phyloP scores from a whole-genome alignment of 2,797 vertebrate genomes.

The Orestias chungarensis region DNA sequence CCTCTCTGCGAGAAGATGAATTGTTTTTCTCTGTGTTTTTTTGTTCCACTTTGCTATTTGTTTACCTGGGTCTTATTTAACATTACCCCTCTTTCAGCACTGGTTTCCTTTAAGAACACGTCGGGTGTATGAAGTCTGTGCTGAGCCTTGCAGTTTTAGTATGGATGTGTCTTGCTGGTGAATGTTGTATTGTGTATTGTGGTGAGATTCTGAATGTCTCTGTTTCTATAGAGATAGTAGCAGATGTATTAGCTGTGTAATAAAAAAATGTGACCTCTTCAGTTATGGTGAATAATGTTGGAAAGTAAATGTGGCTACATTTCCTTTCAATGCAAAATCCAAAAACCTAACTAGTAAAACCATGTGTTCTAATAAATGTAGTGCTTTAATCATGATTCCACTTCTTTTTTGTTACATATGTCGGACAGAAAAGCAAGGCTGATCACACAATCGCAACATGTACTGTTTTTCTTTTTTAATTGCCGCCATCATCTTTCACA shows the following conservation, averaged over 20 bases:
- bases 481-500: slow-evolving; percentile 8
- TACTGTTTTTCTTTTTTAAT: slow-evolving; percentile 2
- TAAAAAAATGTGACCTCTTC: neutral
- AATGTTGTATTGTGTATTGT: slow-evolving; percentile 12
- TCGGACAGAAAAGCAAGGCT: neutral
- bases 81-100: slow-evolving; percentile 35
- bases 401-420: neutral
- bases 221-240: slow-evolving; percentile 11
- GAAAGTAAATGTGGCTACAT: neutral
- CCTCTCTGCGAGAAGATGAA: slow-evolving; percentile 31
- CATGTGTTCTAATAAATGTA: neutral
- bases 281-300: neutral
- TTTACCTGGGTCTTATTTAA: slow-evolving; percentile 54
- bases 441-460: slow-evolving; percentile 5
- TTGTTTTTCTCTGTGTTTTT: slow-evolving; percentile 14
- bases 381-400: neutral
- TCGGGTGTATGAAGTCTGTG: slow-evolving; percentile 24
- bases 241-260: slow-evolving; percentile 17
- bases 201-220: slow-evolving; percentile 18
- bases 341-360: neutral
- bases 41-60: slow-evolving; percentile 31
- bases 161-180: slow-evolving; percentile 8
- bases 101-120: slow-evolving; percentile 36
- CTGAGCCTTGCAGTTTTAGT: slow-evolving; percentile 20
- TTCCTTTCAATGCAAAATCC: neutral